These are phyloP conservation scores for Triplophysa dalaica DNA, from an alignment of 2,113 vertebrate genomes.

Conservation along the genomic window DNA sequence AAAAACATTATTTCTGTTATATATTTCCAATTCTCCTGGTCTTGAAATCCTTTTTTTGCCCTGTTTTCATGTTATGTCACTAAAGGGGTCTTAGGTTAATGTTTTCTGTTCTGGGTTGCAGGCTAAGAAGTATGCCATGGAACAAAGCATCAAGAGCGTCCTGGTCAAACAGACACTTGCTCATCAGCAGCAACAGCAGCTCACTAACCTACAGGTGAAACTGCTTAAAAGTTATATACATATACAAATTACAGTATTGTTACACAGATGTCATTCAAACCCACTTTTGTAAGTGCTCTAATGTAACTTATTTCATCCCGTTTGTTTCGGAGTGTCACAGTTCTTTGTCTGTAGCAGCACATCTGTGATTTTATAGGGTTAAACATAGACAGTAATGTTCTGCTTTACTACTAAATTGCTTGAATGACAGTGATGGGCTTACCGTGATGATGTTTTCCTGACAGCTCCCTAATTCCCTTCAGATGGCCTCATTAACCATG, in stretches of 20 bases:
- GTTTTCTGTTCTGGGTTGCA: slow-evolving; percentile 56
- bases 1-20: no score
- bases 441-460: not conserved
- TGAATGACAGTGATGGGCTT: not conserved
- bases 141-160: slow-evolving; percentile 99
- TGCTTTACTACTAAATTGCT: no score
- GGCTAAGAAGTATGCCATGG: slow-evolving; percentile 99
- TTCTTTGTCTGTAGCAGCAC: no score
- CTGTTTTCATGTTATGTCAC: not conserved
- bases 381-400: no score
- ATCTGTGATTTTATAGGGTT: no score
- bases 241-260: not conserved
- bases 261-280: not conserved
- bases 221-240: not conserved
- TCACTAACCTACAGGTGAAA: slow-evolving; percentile 98
- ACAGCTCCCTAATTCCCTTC: slow-evolving; percentile 92
- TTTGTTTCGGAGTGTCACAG: no score
- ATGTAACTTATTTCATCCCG: no score
- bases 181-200: slow-evolving; percentile 98
- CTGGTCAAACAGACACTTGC: slow-evolving; percentile 98
- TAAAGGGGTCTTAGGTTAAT: not conserved
- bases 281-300: not conserved
- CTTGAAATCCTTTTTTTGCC: no score
- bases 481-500: slow-evolving; percentile 96
- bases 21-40: no score